These are phyloP conservation scores for Nothura maculosa DNA, from an alignment of 2,797 vertebrate genomes.

Conservation along the genomic window DNA sequence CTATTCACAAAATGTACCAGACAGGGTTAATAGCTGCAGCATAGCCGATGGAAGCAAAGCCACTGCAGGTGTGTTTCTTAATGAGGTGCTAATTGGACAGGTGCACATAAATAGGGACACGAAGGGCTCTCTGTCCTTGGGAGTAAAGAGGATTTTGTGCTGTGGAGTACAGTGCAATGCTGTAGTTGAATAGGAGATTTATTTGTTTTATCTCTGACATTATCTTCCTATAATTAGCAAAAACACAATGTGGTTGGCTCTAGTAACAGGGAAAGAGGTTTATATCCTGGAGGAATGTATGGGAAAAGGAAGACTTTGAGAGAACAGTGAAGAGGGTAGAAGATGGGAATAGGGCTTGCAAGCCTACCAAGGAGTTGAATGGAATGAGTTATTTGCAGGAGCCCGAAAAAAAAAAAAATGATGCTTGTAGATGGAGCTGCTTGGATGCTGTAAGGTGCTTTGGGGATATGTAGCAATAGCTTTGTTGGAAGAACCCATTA, in stretches of 20 bases:
- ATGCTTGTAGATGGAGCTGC: background rate
- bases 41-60: conserved; percentile 3
- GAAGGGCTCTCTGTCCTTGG: background rate
- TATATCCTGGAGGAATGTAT: fast-evolving
- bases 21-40: background rate
- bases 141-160: background rate
- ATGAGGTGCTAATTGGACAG: conserved; percentile 23
- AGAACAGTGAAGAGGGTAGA: background rate
- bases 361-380: background rate
- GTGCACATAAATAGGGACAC: background rate
- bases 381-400: background rate
- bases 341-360: background rate
- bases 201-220: background rate
- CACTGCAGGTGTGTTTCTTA: conserved; percentile 24
- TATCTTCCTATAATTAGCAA: background rate
- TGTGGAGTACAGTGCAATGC: background rate
- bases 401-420: background rate
- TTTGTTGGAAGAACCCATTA: background rate
- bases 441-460: background rate
- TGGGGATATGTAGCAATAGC: background rate
- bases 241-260: background rate
- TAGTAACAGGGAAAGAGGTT: background rate
- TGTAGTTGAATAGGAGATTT: background rate
- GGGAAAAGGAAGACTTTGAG: background rate
- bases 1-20: background rate